A percentile compares a stretch with the other conserved stretches of the same genome.
Evolutionary conservation across 2,797 vertebrate species (phyloP).

Genomic region (Enteromius afrohamiltoni): DNA sequence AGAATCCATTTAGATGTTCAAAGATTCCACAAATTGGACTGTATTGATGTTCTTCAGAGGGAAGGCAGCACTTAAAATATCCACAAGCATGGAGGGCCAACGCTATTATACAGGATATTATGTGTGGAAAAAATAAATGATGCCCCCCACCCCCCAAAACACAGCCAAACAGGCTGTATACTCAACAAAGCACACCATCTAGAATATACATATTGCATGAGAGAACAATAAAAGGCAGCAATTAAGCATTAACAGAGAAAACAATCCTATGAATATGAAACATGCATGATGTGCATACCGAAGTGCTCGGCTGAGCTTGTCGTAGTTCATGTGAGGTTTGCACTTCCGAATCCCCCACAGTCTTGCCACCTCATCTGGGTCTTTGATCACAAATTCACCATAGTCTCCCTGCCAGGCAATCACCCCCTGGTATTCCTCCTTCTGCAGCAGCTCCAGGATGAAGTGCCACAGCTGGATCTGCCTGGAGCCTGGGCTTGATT

Average conservation of each 20-base stretch:
- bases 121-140: slow-evolving; percentile 17
- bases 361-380: slow-evolving; percentile 91
- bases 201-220: slow-evolving; percentile 40
- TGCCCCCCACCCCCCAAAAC: background rate
- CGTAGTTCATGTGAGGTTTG: slow-evolving; percentile 97
- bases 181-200: slow-evolving; percentile 30
- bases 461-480: slow-evolving; percentile 97
- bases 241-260: slow-evolving; percentile 32
- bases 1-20: slow-evolving; percentile 74
- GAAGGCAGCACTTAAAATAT: slow-evolving; percentile 47
- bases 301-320: slow-evolving; percentile 91
- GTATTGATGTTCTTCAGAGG: slow-evolving; percentile 70
- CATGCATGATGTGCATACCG: slow-evolving; percentile 68
- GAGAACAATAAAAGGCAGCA: slow-evolving; percentile 22
- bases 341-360: slow-evolving; percentile 93
- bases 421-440: slow-evolving; percentile 91
- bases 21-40: slow-evolving; percentile 76
- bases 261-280: slow-evolving; percentile 21
- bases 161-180: slow-evolving; percentile 24
- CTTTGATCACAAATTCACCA: slow-evolving; percentile 94
- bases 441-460: slow-evolving; percentile 91
- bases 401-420: slow-evolving; percentile 96
- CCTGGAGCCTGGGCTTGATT: slow-evolving; percentile 91
- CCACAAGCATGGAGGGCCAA: slow-evolving; percentile 4
- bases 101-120: background rate